Evolutionary conservation across 2,113 vertebrate species (phyloP).

Genomic region (Hypanus sabinus): DNA sequence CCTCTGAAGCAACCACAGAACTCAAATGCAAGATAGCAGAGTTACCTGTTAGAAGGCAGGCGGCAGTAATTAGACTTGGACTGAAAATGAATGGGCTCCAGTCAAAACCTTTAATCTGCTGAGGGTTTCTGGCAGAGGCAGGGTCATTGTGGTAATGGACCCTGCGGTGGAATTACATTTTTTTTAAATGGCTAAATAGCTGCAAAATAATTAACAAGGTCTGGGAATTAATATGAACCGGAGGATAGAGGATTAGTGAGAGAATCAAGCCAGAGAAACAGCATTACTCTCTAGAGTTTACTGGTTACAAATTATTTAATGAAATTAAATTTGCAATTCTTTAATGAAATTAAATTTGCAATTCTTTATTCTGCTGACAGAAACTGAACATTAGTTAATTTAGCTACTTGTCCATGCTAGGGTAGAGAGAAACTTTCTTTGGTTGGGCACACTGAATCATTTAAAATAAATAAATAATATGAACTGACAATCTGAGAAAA

Average conservation of each 20-base stretch:
- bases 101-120: conserved; percentile 64
- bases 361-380: conserved; percentile 45
- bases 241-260: conserved; percentile 76
- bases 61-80: conserved; percentile 77
- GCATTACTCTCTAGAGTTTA: conserved; percentile 70
- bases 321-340: conserved; percentile 63
- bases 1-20: conserved; percentile 64
- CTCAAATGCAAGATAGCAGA: conserved; percentile 58
- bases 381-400: neutral
- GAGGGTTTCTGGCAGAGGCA: conserved; percentile 63
- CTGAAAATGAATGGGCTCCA: conserved; percentile 71
- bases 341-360: conserved; percentile 68
- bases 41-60: conserved; percentile 73
- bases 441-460: neutral
- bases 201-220: conserved; percentile 79
- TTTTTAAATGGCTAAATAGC: conserved; percentile 65
- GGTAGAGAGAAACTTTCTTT: neutral
- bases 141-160: conserved; percentile 68
- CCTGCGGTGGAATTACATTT: conserved; percentile 55
- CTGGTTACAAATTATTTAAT: conserved; percentile 73
- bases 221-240: conserved; percentile 75
- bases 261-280: conserved; percentile 56
- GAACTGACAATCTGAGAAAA: neutral
- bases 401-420: neutral
- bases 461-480: neutral